Conservation (phyloP, 2,797 vertebrate genomes). For the Periophthalmus magnuspinnatus region DNA sequence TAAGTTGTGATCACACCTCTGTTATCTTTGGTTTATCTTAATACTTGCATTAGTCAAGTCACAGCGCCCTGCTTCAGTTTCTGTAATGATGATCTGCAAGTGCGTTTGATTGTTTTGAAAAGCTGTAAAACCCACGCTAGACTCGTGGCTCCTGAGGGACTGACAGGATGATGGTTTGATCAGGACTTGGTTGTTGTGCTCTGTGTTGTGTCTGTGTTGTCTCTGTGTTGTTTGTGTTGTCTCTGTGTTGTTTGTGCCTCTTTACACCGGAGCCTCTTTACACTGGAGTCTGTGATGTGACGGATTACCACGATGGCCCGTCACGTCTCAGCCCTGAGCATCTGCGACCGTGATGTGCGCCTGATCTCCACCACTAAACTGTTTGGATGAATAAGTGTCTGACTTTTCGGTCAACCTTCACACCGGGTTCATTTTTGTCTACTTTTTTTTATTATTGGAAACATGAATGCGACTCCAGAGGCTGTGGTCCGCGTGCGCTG, state of each 20-base stretch:
- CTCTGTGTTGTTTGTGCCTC: too few species aligned
- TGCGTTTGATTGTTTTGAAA: slow-evolving; percentile 35
- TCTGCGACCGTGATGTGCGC: slow-evolving; percentile 31
- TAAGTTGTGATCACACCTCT: slow-evolving; percentile 59
- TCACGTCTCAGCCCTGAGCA: slow-evolving; percentile 48
- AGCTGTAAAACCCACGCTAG: slow-evolving; percentile 15
- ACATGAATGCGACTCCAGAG: not conserved
- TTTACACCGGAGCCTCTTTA: slow-evolving; percentile 39
- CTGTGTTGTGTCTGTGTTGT: slow-evolving; percentile 16
- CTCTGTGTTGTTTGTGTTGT: too few species aligned
- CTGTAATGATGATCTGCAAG: slow-evolving; percentile 23
- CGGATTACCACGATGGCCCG: slow-evolving; percentile 54
- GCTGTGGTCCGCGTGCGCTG: not conserved
- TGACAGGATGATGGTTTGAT: slow-evolving; percentile 23
- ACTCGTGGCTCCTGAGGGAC: slow-evolving; percentile 15
- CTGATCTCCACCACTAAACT: slow-evolving; percentile 7
- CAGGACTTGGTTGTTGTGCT: slow-evolving; percentile 47
- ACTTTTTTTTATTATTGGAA: not conserved
- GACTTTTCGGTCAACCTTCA: not conserved
- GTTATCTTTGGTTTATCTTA: slow-evolving; percentile 21
- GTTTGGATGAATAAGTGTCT: not conserved
- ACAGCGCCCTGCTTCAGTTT: slow-evolving; percentile 22
- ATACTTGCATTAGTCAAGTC: slow-evolving; percentile 32
- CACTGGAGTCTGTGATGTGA: slow-evolving; percentile 62
- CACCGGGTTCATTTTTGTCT: not conserved